Conservation (phyloP, 2,113 vertebrate species). For the Aldabrachelys gigantea region DNA sequence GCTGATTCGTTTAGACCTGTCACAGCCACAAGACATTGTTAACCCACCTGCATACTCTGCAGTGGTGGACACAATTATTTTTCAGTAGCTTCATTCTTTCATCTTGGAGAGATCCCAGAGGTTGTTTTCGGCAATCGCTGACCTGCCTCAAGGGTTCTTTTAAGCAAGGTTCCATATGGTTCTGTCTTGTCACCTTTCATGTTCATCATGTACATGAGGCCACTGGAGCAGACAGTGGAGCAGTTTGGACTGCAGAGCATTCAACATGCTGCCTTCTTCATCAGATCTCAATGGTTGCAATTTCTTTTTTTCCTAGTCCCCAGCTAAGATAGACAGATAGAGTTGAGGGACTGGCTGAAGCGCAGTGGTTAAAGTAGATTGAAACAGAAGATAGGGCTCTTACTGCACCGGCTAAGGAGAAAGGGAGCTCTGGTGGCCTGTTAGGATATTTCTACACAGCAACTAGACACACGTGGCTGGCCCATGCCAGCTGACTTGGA, state of each 20-base stretch:
- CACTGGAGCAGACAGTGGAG: neutral
- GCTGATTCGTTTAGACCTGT: neutral
- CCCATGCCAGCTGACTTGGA: neutral
- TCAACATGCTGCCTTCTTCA: neutral
- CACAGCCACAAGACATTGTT: neutral
- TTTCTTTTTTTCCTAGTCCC: neutral
- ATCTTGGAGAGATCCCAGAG: neutral
- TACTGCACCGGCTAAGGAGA: neutral
- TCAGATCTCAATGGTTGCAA: neutral
- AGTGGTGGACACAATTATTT: neutral
- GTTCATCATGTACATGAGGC: neutral
- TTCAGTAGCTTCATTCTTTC: neutral
- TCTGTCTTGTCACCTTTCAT: neutral
- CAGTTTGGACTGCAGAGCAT: neutral
- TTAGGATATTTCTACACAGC: neutral
- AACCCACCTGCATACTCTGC: conserved; percentile 17
- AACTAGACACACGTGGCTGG: neutral
- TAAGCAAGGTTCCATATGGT: neutral
- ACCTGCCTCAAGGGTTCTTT: neutral
- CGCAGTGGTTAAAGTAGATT: neutral
- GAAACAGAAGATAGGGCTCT: neutral
- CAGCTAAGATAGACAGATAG: accelerated
- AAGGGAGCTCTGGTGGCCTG: neutral
- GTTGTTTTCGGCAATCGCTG: neutral
- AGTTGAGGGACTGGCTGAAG: neutral